Conservation (phyloP, 2,797 vertebrate genomes). For the Mormyrops attenuatus region DNA sequence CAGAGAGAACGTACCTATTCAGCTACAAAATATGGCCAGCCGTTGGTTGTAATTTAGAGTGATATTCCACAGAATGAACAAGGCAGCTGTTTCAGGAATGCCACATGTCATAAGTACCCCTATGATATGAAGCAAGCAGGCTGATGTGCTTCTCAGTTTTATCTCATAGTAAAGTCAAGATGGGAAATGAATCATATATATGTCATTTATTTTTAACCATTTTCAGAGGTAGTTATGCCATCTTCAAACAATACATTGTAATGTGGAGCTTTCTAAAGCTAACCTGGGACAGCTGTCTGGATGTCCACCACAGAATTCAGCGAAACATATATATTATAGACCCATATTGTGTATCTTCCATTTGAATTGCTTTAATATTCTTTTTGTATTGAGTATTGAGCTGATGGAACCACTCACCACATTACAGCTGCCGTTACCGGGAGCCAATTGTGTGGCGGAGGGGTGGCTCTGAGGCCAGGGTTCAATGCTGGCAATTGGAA, state of each 20-base stretch:
- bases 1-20: not conserved
- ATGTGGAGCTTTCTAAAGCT: not conserved
- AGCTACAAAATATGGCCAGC: not conserved
- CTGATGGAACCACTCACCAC: not conserved
- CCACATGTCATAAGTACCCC: not conserved
- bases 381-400: slow-evolving; percentile 5
- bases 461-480: not conserved
- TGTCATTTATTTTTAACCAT: not conserved
- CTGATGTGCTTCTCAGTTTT: not conserved
- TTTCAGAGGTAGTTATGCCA: not conserved
- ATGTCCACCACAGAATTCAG: not conserved
- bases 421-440: not conserved
- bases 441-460: not conserved
- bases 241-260: not conserved
- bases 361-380: not conserved
- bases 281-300: slow-evolving; percentile 7
- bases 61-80: not conserved
- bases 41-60: not conserved
- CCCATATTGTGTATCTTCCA: not conserved
- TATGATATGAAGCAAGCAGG: not conserved
- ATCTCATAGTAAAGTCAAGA: not conserved
- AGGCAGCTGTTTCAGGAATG: not conserved
- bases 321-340: not conserved
- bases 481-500: not conserved
- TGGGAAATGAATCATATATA: not conserved